A percentile compares a stretch with the other conserved stretches of the same genome.
phyloP scores from a whole-genome alignment of 2,888 invertebrate genomes.

The Lucinisca nassula region DNA sequence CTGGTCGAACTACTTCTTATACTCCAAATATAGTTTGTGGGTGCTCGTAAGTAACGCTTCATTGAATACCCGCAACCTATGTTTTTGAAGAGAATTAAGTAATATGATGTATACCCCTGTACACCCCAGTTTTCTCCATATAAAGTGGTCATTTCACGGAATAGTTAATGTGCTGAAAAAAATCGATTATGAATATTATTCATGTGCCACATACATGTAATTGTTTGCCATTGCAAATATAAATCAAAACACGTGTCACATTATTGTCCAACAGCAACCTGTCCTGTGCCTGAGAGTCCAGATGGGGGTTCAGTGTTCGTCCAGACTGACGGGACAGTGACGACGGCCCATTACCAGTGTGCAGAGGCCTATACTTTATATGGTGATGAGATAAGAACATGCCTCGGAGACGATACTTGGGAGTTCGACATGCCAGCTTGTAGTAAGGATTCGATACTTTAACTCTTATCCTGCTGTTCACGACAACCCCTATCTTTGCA shows the following conservation, averaged over 20 bases:
- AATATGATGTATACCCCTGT: too few species aligned
- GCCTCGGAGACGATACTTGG: constrained; percentile 48
- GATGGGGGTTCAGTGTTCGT: constrained; percentile 44
- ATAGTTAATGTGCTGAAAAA: neutral
- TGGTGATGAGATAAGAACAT: constrained; percentile 40
- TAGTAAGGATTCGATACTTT: constrained; percentile 62
- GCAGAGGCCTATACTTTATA: constrained; percentile 41
- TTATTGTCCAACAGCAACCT: constrained; percentile 32
- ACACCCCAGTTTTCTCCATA: too few species aligned
- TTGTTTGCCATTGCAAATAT: neutral
- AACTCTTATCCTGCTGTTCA: too few species aligned
- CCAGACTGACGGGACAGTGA: constrained; percentile 37
- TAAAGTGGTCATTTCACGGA: neutral
- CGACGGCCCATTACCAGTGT: constrained; percentile 57
- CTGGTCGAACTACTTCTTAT: too few species aligned
- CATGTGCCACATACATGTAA: neutral
- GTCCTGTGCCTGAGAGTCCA: constrained; percentile 37
- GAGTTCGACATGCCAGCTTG: constrained; percentile 40
- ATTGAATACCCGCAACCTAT: too few species aligned
- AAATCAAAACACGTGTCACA: too few species aligned
- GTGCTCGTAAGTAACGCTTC: too few species aligned
- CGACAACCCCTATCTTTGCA: too few species aligned
- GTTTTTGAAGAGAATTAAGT: too few species aligned
- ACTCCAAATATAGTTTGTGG: too few species aligned
- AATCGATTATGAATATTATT: neutral